Base-by-base conservation (phyloP, 2,888 invertebrate genomes). In the Drosophila helvetica region DNA sequence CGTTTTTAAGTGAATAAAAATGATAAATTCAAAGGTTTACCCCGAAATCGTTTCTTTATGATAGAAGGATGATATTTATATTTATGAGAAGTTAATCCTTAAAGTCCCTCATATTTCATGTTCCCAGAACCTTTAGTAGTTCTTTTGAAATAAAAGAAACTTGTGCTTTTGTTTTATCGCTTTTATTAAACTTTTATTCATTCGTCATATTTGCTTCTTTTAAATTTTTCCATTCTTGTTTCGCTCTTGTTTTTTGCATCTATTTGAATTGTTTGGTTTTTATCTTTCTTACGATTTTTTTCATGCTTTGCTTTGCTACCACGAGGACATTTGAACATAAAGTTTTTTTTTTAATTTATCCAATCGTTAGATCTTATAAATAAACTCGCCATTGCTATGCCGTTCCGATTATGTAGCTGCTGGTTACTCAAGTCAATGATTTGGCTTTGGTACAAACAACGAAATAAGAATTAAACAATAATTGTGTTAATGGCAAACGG, bases 1-100 rank as follows among this genome's bases (percentile, higher is more conserved):
- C 82, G 77, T 89, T 89, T 89, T 89, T 88, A 88, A 89, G 87
- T 78, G 77, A 89, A 88, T 79, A 88, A 85, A 72, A 88, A 79
- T 79, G 78, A 84, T 73, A 86, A 84, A 61, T 67, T 63, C 57
- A 62, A 47, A 38, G 38, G 38, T 38, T 38, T 38, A n/a, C 38
- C 38, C 15, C 38, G 7, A 7, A 38, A n/a, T n/a, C n/a, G n/a
- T n/a, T 15, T 38, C 7, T n/a, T 33, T 30, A 30, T 30, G 10
- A 10, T 10, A 9, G 27, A 27, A 27, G 8, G 8, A 8, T 10
- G 30, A n/a, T n/a, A n/a, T n/a, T n/a, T n/a, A 33, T 33, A 12
- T 33, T 33, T 10, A 33, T 33, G 33, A 12, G 33, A 4, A 5
- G 33, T 15, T 33, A 27, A 27, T 27, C 8, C 8, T 27, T 27